Conservation (phyloP, 2,888 invertebrate species). For the Scaptomyza tumidula region DNA sequence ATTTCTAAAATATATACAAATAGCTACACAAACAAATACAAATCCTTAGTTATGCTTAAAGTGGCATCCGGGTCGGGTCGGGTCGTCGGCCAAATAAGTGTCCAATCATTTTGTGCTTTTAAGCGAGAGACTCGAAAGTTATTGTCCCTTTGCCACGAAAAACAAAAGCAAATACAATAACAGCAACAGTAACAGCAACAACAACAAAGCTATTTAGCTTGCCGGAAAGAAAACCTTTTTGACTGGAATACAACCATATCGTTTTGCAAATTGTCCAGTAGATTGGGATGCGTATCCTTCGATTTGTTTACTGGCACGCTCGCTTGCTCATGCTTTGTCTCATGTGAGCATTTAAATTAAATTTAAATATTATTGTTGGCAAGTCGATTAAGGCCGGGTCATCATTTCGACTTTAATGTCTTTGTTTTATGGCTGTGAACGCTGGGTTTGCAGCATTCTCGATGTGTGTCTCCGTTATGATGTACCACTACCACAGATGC, state of each 20-base stretch:
- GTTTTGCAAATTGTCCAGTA: constrained; percentile 70
- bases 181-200: constrained; percentile 40
- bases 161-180: constrained; percentile 16
- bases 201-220: constrained; percentile 56
- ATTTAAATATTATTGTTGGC: constrained; percentile 82
- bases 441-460: constrained; percentile 31
- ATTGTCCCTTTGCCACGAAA: constrained; percentile 59
- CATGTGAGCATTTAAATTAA: constrained; percentile 82
- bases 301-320: constrained; percentile 59
- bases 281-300: constrained; percentile 65
- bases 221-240: constrained; percentile 41
- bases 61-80: constrained; percentile 57
- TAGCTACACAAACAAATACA: constrained; percentile 2
- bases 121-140: constrained; percentile 70
- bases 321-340: constrained; percentile 43
- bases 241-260: constrained; percentile 37
- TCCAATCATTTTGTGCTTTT: constrained; percentile 74
- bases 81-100: constrained; percentile 43
- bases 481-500: constrained; percentile 47
- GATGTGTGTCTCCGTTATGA: constrained; percentile 49
- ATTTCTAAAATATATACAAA: constrained; percentile 49
- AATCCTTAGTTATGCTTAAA: constrained; percentile 39
- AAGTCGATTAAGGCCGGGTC: constrained; percentile 78
- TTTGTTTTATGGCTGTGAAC: constrained; percentile 65
- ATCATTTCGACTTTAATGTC: constrained; percentile 73